phyloP scores from a whole-genome alignment of 2,888 invertebrate genomes.

The Halictus quadricinctus region DNA sequence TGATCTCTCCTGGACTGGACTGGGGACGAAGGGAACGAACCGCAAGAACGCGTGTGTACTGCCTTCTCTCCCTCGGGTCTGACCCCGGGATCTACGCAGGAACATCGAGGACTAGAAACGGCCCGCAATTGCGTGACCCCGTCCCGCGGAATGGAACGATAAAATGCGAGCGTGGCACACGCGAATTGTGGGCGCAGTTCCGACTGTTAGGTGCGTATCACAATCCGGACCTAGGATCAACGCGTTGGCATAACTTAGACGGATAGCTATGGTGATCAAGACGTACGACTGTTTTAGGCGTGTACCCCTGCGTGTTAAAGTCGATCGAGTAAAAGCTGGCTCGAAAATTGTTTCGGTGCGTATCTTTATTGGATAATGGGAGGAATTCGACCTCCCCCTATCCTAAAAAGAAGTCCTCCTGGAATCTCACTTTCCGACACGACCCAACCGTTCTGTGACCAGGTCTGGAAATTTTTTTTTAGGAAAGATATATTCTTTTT shows the following conservation, averaged over 20 bases:
- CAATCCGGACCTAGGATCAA: constrained; percentile 1
- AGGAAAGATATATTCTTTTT: too few relatives aligned
- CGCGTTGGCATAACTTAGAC: neutral
- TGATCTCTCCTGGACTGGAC: constrained; percentile 34
- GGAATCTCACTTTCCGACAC: too few relatives aligned
- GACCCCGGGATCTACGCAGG: constrained; percentile 17
- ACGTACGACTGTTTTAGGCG: neutral
- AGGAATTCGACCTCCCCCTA: neutral
- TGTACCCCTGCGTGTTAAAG: neutral
- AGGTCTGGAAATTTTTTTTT: neutral
- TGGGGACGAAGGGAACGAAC: neutral
- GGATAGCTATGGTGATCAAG: neutral
- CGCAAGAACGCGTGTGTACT: neutral
- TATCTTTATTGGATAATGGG: neutral
- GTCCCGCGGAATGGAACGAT: constrained; percentile 19
- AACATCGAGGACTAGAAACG: constrained; percentile 29
- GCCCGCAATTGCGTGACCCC: constrained; percentile 53
- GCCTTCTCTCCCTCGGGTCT: neutral
- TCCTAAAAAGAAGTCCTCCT: too few relatives aligned
- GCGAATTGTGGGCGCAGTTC: constrained; percentile 68
- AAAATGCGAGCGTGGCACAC: constrained; percentile 48
- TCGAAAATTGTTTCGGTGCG: neutral
- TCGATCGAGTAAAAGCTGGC: neutral
- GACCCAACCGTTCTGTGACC: too few relatives aligned
- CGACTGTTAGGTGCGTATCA: constrained; percentile 18